Evolutionary conservation across 2,888 invertebrate genomes (phyloP).

Genomic region (Stenoptilia bipunctidactyla): DNA sequence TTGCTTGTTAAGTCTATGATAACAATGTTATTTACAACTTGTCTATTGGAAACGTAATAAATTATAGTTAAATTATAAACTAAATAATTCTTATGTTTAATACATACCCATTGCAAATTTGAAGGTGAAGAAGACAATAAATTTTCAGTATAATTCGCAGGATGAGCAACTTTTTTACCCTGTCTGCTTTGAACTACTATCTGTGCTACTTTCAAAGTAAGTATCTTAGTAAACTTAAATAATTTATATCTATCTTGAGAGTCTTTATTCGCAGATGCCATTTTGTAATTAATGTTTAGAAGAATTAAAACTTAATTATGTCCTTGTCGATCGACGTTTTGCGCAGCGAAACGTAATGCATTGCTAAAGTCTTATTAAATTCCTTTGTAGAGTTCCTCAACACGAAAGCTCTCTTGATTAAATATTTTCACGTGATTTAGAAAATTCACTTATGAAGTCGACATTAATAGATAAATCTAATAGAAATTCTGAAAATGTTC

Average conservation of each 20-base stretch:
- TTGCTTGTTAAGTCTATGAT: no score
- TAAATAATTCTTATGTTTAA: background rate
- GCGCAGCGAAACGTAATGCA: conserved; percentile 18
- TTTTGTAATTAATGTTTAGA: conserved; percentile 18
- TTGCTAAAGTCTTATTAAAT: no score
- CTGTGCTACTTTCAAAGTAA: conserved; percentile 89
- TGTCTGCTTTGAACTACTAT: conserved; percentile 93
- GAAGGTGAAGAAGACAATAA: conserved; percentile 26
- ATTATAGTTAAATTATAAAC: no score
- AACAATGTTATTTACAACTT: no score
- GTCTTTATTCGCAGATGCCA: conserved; percentile 38
- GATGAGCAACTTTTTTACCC: conserved; percentile 81
- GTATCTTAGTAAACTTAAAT: conserved; percentile 90
- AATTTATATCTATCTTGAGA: conserved; percentile 80
- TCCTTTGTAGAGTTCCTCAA: no score
- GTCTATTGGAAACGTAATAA: no score
- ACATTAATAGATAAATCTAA: no score
- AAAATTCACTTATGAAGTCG: no score
- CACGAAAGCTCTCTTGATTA: no score
- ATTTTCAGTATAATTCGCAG: conserved; percentile 32
- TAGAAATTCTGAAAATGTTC: no score
- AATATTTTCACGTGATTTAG: no score
- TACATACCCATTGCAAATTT: conserved; percentile 45
- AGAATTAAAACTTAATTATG: background rate
- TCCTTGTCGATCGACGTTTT: conserved; percentile 17